phyloP scores from a whole-genome alignment of 2,888 invertebrate genomes.

The Noctua comes region DNA sequence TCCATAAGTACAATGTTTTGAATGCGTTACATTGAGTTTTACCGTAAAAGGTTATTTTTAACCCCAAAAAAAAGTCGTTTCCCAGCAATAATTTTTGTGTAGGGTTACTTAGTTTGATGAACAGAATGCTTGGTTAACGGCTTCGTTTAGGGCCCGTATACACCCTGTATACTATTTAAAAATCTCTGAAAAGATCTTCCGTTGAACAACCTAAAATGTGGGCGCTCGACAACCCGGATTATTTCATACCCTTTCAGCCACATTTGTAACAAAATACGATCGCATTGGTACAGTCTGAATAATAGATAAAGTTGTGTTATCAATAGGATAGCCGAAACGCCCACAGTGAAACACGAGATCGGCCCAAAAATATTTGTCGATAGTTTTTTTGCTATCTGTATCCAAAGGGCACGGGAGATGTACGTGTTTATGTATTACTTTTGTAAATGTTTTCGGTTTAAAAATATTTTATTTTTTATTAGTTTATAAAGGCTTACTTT shows the following conservation, averaged over 20 bases:
- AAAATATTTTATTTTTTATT: not conserved
- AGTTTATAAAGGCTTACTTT: not conserved
- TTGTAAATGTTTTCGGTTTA: not conserved
- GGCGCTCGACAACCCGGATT: conserved; percentile 21
- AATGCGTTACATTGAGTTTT: too few relatives aligned
- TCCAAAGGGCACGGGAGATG: not conserved
- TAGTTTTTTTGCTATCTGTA: conserved; percentile 20
- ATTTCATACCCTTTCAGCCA: not conserved
- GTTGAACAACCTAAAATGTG: not conserved
- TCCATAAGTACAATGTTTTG: too few relatives aligned
- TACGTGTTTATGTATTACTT: conserved; percentile 17
- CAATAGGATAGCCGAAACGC: conserved; percentile 27
- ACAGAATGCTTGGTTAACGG: too few relatives aligned
- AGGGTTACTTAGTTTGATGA: too few relatives aligned
- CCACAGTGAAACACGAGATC: conserved; percentile 35
- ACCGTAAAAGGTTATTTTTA: too few relatives aligned
- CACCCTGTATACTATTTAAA: too few relatives aligned
- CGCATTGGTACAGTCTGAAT: conserved; percentile 33
- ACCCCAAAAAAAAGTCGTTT: too few relatives aligned
- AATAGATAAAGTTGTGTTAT: conserved; percentile 53
- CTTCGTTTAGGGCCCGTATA: too few relatives aligned
- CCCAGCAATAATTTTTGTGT: too few relatives aligned
- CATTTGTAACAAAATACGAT: conserved; percentile 39
- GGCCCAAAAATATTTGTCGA: conserved; percentile 7
- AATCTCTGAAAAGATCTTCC: too few relatives aligned